A percentile compares a stretch with the other conserved stretches of the same genome.
Conservation (phyloP, 2,888 invertebrate genomes). For the Taphrorychus bicolor region DNA sequence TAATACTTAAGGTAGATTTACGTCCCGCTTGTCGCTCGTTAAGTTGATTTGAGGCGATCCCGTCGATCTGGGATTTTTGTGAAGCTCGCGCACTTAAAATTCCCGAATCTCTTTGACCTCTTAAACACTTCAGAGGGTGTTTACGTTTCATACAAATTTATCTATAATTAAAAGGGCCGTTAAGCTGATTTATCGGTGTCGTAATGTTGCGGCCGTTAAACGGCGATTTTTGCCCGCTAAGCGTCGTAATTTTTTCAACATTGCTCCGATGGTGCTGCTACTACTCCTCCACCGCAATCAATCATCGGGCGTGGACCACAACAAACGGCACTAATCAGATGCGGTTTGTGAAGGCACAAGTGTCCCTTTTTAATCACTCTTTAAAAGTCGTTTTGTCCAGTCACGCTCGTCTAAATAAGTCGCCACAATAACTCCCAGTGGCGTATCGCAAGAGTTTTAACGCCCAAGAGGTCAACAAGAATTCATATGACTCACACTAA, state of each 20-base stretch:
- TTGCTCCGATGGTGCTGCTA: too few relatives aligned
- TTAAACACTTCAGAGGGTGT: conserved; percentile 32
- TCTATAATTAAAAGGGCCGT: conserved; percentile 34
- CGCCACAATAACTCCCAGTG: conserved; percentile 1
- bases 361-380: conserved; percentile 1
- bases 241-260: neutral
- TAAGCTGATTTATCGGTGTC: conserved; percentile 29
- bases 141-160: conserved; percentile 38
- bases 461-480: neutral
- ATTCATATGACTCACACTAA: too few relatives aligned
- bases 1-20: conserved; percentile 44
- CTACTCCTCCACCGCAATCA: neutral
- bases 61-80: conserved; percentile 28
- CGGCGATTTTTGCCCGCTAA: neutral
- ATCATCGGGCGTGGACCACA: too few relatives aligned
- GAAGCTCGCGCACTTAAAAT: conserved; percentile 29
- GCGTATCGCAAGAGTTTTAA: neutral
- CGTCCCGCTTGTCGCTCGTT: conserved; percentile 37
- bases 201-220: neutral
- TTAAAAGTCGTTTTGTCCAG: neutral
- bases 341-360: conserved; percentile 6
- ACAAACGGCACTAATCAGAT: conserved; percentile 32
- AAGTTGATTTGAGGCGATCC: conserved; percentile 37
- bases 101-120: conserved; percentile 33
- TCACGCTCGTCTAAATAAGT: conserved; percentile 9